Conservation (phyloP, 92 coral and sea anemone species). For the Ricordea florida region DNA sequence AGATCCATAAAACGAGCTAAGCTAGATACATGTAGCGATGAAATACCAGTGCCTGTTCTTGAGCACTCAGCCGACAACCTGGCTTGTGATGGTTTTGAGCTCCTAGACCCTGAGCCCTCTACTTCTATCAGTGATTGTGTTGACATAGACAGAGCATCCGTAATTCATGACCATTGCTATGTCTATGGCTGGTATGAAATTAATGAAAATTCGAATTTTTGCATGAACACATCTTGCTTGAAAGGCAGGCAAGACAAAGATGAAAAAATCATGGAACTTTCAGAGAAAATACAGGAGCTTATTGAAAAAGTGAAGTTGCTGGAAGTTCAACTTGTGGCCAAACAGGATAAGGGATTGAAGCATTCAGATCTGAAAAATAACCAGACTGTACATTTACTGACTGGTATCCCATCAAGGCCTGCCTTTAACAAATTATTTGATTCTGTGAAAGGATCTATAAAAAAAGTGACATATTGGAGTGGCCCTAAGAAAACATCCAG, state of each 20-base stretch:
- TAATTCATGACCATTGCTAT: conserved; percentile 54
- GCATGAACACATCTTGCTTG: conserved; percentile 49
- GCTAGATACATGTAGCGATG: conserved; percentile 26
- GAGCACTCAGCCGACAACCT: conserved; percentile 35
- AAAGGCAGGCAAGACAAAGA: conserved; percentile 51
- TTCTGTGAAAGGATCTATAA: conserved; percentile 27
- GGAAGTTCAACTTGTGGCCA: conserved; percentile 38
- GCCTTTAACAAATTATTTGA: conserved; percentile 38
- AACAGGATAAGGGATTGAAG: conserved; percentile 37
- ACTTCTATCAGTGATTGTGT: conserved; percentile 17
- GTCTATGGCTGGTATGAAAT: conserved; percentile 49
- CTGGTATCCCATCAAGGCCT: conserved; percentile 59
- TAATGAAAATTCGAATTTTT: conserved; percentile 28
- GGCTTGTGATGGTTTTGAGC: conserved; percentile 47
- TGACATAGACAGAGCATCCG: conserved; percentile 4
- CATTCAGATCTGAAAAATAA: conserved; percentile 44
- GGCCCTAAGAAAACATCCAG: conserved; percentile 58
- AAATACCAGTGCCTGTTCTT: conserved; percentile 25
- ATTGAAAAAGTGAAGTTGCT: conserved; percentile 26
- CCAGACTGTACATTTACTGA: conserved; percentile 37
- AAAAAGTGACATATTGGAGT: conserved; percentile 56
- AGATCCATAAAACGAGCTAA: conserved; percentile 29
- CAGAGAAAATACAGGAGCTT: conserved; percentile 47
- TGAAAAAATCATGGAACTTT: conserved; percentile 15
- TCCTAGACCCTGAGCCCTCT: conserved; percentile 32